Base-by-base conservation (phyloP, 1,140 invertebrate species). In the Sesamia nonagrioides region DNA sequence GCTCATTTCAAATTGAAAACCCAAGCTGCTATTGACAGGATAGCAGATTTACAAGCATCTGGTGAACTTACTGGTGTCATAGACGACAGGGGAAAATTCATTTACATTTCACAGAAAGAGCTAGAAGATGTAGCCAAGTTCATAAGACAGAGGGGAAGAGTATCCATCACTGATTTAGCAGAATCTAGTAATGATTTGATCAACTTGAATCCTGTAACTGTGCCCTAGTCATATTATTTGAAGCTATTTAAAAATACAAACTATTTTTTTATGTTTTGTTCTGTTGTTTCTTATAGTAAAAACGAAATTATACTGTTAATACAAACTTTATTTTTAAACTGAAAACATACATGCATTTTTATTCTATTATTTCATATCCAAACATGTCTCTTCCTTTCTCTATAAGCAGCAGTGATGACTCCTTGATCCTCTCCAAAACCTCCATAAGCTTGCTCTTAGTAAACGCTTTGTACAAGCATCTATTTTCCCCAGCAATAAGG, bases 31-130 rank as follows among this genome's bases (percentile, higher is more conserved):
- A 98, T 99, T 85, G 97, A 98, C 83, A 96, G 99, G 82, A 97
- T 99, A 73, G 97, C 98, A 80, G 97, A 97, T 60, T 95, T 99
- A 37, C 97, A 99, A 86, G 95, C 96, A 6, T 96, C 97, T 83
- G 98, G 97, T 52, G 96, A 95, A 56, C 94, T 99, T 13, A 98
- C 98, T 33, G 99, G 99, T 13, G 99, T 99, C 4, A 98, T 99
- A 86, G 99, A 99, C 91, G 99, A 99, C 91, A 96, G 99, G 84
- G 99, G 99, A 33, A 99, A 99, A 95, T 99, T 99, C 90, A 99
- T 99, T 86, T 99, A 99, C 90, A 98, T 99, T 52, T 98, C 99
- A 0, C 96, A 97, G 84, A 96, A 97, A 48, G 99, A 99, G 93
- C 95, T 99, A 63, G 96, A 98, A 85, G 97, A 97, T 80, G 98